Percentiles rank a stretch among this genome's conserved stretches.
phyloP scores from a whole-genome alignment of 2,888 invertebrate genomes.

The Yponomeuta malinellus region DNA sequence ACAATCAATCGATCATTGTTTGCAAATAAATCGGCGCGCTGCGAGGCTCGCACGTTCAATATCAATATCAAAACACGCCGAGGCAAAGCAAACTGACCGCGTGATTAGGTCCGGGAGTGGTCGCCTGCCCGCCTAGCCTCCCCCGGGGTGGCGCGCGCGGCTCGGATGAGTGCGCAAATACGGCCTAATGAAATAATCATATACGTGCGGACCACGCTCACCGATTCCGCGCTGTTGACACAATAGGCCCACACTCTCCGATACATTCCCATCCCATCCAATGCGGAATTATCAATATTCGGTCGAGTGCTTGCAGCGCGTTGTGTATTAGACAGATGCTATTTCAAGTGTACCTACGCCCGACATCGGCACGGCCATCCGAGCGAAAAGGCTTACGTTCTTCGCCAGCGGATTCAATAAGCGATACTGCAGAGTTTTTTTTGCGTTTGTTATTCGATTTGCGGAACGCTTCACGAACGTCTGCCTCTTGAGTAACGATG shows the following conservation, averaged over 20 bases:
- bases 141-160: slow-evolving; percentile 25
- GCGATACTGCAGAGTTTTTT: slow-evolving; percentile 22
- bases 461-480: not conserved
- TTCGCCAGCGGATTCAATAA: slow-evolving; percentile 22
- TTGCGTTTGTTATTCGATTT: slow-evolving; percentile 8
- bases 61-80: slow-evolving; percentile 76
- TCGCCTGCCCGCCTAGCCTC: slow-evolving; percentile 48
- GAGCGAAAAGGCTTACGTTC: slow-evolving; percentile 39
- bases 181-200: slow-evolving; percentile 75
- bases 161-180: slow-evolving; percentile 71
- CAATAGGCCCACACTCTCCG: slow-evolving; percentile 17
- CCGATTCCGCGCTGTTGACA: slow-evolving; percentile 54
- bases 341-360: slow-evolving; percentile 42
- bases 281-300: slow-evolving; percentile 50
- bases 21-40: slow-evolving; percentile 73
- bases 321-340: slow-evolving; percentile 46
- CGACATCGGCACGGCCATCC: slow-evolving; percentile 36
- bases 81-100: slow-evolving; percentile 76
- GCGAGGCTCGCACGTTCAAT: slow-evolving; percentile 67
- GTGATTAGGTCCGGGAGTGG: slow-evolving; percentile 74
- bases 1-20: slow-evolving; percentile 74
- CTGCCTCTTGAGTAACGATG: slow-evolving; percentile 1
- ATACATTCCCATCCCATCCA: slow-evolving; percentile 25
- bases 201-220: slow-evolving; percentile 65
- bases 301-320: slow-evolving; percentile 44